Evolutionary conservation across 2,888 invertebrate species (phyloP).

Genomic region (Meganola albula): DNA sequence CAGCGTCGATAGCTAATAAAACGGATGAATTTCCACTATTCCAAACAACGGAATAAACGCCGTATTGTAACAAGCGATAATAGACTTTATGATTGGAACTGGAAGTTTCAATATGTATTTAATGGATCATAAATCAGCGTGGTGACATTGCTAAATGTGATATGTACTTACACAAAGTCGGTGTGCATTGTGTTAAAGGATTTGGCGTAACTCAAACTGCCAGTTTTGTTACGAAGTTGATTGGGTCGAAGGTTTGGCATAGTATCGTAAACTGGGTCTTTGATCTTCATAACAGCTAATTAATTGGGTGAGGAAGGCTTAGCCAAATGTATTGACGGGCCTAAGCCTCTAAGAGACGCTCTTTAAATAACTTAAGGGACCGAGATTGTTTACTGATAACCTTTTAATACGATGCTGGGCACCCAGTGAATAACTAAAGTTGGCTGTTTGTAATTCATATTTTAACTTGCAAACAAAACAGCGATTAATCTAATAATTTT

Average conservation of each 20-base stretch:
- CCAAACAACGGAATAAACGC: constrained; percentile 31
- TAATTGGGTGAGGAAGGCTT: constrained; percentile 63
- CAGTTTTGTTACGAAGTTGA: constrained; percentile 57
- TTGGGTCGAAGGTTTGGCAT: constrained; percentile 51
- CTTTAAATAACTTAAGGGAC: constrained; percentile 37
- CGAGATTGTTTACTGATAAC: constrained; percentile 43
- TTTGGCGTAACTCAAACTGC: constrained; percentile 60
- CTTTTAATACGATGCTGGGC: constrained; percentile 19
- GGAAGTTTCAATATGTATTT: too few relatives aligned
- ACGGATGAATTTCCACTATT: constrained; percentile 49
- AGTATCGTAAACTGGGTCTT: constrained; percentile 56
- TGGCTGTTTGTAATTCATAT: constrained; percentile 17
- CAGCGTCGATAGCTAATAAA: constrained; percentile 60
- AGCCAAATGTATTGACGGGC: constrained; percentile 55
- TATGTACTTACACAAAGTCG: constrained; percentile 57
- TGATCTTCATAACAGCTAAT: constrained; percentile 70
- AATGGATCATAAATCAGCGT: too few relatives aligned
- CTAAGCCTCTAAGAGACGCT: constrained; percentile 27
- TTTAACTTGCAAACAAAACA: constrained; percentile 23
- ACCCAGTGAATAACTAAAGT: constrained; percentile 20
- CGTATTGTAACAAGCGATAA: constrained; percentile 16
- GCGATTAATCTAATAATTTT: constrained; percentile 20
- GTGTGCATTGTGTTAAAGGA: constrained; percentile 49
- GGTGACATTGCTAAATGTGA: constrained; percentile 42
- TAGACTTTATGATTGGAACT: constrained; percentile 25